phyloP scores from a whole-genome alignment of 2,797 vertebrate species.

The Mus minutoides region DNA sequence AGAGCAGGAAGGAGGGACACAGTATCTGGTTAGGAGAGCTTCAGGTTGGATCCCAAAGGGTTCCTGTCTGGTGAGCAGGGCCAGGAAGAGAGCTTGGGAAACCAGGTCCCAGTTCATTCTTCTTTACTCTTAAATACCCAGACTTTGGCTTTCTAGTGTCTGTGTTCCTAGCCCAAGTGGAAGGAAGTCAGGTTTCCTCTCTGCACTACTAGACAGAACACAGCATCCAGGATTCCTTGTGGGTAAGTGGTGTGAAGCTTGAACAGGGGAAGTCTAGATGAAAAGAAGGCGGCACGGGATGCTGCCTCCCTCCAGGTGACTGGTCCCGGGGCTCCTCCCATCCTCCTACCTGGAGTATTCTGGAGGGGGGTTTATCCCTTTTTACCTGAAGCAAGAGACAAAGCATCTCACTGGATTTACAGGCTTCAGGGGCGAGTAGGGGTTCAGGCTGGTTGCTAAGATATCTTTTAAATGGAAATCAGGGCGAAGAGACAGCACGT shows the following conservation, averaged over 20 bases:
- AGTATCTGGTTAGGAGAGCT: not conserved
- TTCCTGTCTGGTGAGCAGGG: not conserved
- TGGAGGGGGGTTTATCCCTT: conserved; percentile 75
- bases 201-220: fast-evolving
- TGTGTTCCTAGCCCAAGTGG: not conserved
- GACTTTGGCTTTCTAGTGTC: not conserved
- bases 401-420: conserved; percentile 82
- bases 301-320: conserved; percentile 50
- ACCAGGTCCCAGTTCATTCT: not conserved
- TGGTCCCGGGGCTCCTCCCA: conserved; percentile 10
- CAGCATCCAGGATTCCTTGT: not conserved
- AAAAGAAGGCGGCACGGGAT: fast-evolving
- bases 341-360: conserved; percentile 61
- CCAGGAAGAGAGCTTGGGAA: not conserved
- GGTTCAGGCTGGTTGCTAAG: conserved; percentile 79
- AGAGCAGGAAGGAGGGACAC: no score
- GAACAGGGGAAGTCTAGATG: not conserved
- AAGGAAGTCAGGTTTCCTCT: not conserved
- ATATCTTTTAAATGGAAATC: conserved; percentile 87
- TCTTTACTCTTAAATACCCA: not conserved
- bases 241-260: not conserved
- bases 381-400: conserved; percentile 79
- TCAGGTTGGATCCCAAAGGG: not conserved
- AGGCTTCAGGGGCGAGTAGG: conserved; percentile 61
- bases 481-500: conserved; percentile 73